These are phyloP conservation scores for Melanotaenia duboulayi DNA, from an alignment of 2,113 vertebrate genomes.

Conservation along the genomic window DNA sequence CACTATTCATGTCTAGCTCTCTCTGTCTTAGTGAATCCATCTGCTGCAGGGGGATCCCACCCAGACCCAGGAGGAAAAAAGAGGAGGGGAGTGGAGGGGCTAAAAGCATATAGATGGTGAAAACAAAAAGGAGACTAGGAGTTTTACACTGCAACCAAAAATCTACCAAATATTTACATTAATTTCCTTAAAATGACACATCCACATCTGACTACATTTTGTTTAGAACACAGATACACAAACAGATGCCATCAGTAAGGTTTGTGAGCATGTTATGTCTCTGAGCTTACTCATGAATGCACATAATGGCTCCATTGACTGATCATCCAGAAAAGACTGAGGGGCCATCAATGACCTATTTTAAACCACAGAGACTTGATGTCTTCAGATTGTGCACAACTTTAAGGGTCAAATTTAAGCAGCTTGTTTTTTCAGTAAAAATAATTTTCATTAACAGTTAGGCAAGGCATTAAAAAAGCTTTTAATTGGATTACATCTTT, in stretches of 20 bases:
- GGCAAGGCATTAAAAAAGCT: too few species aligned
- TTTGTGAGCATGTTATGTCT: constrained; percentile 29
- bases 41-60: constrained; percentile 61
- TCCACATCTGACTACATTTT: neutral
- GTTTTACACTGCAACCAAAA: neutral
- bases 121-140: neutral
- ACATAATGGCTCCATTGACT: constrained; percentile 67
- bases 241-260: constrained; percentile 27
- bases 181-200: neutral
- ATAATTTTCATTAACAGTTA: neutral
- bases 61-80: constrained; percentile 38
- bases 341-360: constrained; percentile 55
- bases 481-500: too few species aligned
- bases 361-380: constrained; percentile 32
- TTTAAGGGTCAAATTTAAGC: neutral
- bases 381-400: constrained; percentile 2
- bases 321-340: constrained; percentile 51
- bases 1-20: constrained; percentile 27
- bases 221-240: neutral
- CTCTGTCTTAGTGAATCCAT: constrained; percentile 58
- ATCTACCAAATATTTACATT: neutral
- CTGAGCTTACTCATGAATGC: constrained; percentile 32
- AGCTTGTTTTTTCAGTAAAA: neutral
- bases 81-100: neutral
- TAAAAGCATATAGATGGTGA: constrained; percentile 13